These are phyloP conservation scores for Sebastes steindachneri DNA, from an alignment of 2,797 vertebrate species.

Conservation along the genomic window DNA sequence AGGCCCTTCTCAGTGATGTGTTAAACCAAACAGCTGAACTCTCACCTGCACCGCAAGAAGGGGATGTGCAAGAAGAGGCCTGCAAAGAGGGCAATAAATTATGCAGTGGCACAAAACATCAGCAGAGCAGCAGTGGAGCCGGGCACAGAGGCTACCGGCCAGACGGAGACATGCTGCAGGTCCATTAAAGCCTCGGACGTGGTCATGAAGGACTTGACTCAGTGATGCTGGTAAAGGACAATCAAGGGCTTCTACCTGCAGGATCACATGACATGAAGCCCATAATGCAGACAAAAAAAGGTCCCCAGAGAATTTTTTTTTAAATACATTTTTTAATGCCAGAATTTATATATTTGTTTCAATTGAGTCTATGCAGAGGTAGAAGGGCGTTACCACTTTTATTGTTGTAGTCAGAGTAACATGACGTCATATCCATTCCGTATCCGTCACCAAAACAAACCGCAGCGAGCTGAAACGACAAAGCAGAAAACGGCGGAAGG, in stretches of 20 bases:
- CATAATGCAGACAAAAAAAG: slow-evolving; percentile 1
- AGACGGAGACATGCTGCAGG: slow-evolving; percentile 64
- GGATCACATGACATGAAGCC: slow-evolving; percentile 9
- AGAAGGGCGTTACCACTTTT: too few relatives aligned
- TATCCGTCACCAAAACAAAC: too few relatives aligned
- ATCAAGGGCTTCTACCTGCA: slow-evolving; percentile 49
- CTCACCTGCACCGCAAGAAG: slow-evolving; percentile 71
- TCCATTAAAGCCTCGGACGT: slow-evolving; percentile 63
- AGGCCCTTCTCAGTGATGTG: slow-evolving; percentile 71
- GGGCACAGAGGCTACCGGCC: slow-evolving; percentile 44
- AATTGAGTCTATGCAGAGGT: too few relatives aligned
- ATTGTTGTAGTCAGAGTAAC: too few relatives aligned
- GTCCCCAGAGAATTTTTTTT: neutral
- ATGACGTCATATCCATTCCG: too few relatives aligned
- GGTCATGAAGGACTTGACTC: slow-evolving; percentile 54
- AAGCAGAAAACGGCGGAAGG: too few relatives aligned
- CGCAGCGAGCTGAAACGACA: too few relatives aligned
- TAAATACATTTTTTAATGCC: too few relatives aligned
- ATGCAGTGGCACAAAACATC: slow-evolving; percentile 78
- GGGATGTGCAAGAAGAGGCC: slow-evolving; percentile 64
- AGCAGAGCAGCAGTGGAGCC: slow-evolving; percentile 61
- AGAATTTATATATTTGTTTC: too few relatives aligned
- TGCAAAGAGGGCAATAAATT: slow-evolving; percentile 77
- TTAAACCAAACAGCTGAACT: slow-evolving; percentile 81
- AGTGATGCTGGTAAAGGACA: slow-evolving; percentile 58